Evolutionary conservation across 2,797 vertebrate genomes (phyloP).

Genomic region (Sciaenops ocellatus): DNA sequence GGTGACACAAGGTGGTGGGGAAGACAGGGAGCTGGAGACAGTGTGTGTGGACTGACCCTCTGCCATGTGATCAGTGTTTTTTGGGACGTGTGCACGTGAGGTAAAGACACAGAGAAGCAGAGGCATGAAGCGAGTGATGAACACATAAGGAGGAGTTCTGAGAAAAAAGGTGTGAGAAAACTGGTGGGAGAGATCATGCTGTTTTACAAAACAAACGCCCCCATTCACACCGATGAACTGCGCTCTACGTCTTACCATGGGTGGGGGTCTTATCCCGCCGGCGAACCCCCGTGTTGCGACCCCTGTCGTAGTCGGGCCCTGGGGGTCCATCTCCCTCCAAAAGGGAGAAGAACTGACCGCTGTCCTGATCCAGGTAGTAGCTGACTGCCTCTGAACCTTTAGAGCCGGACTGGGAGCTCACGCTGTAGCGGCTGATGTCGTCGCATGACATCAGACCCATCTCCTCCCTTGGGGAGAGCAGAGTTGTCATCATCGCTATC

Average conservation of each 20-base stretch:
- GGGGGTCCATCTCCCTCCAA: slow-evolving; percentile 88
- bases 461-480: slow-evolving; percentile 86
- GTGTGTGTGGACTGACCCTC: slow-evolving; percentile 52
- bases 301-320: slow-evolving; percentile 88
- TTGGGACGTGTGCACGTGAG: slow-evolving; percentile 30
- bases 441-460: slow-evolving; percentile 92
- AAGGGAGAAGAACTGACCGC: slow-evolving; percentile 91
- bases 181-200: slow-evolving; percentile 42
- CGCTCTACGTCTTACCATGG: slow-evolving; percentile 83
- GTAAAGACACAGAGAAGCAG: slow-evolving; percentile 58
- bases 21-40: slow-evolving; percentile 63
- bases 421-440: slow-evolving; percentile 91
- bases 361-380: slow-evolving; percentile 92
- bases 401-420: slow-evolving; percentile 87
- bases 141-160: slow-evolving; percentile 45
- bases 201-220: slow-evolving; percentile 10
- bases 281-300: slow-evolving; percentile 88
- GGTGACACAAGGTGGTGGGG: slow-evolving; percentile 55
- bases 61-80: slow-evolving; percentile 58
- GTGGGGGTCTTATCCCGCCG: slow-evolving; percentile 93
- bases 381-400: slow-evolving; percentile 91
- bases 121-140: slow-evolving; percentile 63
- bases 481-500: slow-evolving; percentile 37
- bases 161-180: slow-evolving; percentile 43
- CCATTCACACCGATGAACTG: background rate